A percentile compares a stretch with the other conserved stretches of the same genome.
Conservation (phyloP, 2,797 vertebrate genomes). For the Pogoniulus pusillus region DNA sequence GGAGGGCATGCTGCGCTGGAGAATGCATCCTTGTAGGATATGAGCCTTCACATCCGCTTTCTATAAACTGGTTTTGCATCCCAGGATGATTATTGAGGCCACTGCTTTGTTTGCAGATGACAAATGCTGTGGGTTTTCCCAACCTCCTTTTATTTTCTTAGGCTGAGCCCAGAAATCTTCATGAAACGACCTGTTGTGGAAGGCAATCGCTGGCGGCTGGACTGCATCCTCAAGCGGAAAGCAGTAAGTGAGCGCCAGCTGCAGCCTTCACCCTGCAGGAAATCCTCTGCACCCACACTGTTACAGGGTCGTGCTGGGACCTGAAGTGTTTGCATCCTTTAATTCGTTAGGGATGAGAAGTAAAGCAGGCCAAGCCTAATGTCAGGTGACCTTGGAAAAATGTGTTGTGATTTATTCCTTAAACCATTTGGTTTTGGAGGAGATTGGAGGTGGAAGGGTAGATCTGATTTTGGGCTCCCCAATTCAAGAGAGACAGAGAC, state of each 20-base stretch:
- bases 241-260: slow-evolving; percentile 82
- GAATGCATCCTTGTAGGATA: background rate
- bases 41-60: background rate
- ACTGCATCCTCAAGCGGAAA: slow-evolving; percentile 90
- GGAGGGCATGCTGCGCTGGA: background rate
- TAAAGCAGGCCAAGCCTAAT: background rate
- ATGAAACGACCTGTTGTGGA: slow-evolving; percentile 95
- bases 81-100: background rate
- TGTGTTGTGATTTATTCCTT: background rate
- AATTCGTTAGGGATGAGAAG: background rate
- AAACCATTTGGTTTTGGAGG: background rate
- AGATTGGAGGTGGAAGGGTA: background rate
- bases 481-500: no score
- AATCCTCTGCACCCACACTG: rapidly evolving
- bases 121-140: background rate
- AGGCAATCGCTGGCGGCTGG: slow-evolving; percentile 94
- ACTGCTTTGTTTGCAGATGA: slow-evolving; percentile 17
- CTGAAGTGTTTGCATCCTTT: rapidly evolving
- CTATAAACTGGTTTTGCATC: background rate
- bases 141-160: slow-evolving; percentile 50
- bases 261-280: background rate
- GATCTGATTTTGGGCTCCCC: no score
- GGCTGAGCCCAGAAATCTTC: slow-evolving; percentile 98
- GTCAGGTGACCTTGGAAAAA: background rate
- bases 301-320: background rate